Evolutionary conservation across 2,797 vertebrate species (phyloP), one percentile per base, ranked within the genome.

Genomic region (Bovichtus variegatus): DNA sequence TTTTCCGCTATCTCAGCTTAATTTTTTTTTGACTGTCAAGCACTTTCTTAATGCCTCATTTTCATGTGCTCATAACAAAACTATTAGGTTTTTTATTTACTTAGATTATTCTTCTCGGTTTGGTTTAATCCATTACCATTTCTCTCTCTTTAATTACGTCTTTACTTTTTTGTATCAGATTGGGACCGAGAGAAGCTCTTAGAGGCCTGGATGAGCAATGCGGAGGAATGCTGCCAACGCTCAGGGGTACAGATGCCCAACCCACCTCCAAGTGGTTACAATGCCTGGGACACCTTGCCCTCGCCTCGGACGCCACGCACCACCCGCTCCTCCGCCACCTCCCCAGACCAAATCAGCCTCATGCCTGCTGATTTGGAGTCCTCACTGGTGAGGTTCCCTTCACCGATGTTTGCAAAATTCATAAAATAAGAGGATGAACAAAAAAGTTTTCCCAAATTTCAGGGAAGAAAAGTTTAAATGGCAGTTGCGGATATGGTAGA

Each of bases 101-200:
- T 43, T 68, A 6, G 5, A 38, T 75, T 29, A 2, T 53, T 46
- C 19, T 25, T 55, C 27, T 63, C 6, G 16, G 12, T 59, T 62
- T 68, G 31, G 5, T 64, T 51, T 47, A 31, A 15, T 59, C 25
- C 51, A 4, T 27, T 31, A 31, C 13, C 34, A 29, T 74, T 23
- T 43, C 15, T 41, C 34, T 58, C 11, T 71, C 9, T 68, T 18
- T 63, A 54, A n/a, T 43, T 38, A 16, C 69, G 16, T 49, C 8
- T 67, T 60, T 23, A 8, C 13, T 18, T 74, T 78, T 70, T 84
- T 55, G 8, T 58, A 8, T 81, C 85, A 99, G 98, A 99, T 84
- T 99, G 98, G 98, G 98, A 99, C 94, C 95, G 97, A 83, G 98
- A 99, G 93, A 99, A 99, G 90, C 95, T 99, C 75, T 94, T 99